These are phyloP conservation scores for Lophochroa leadbeateri DNA, from an alignment of 2,113 vertebrate genomes.

Conservation along the genomic window DNA sequence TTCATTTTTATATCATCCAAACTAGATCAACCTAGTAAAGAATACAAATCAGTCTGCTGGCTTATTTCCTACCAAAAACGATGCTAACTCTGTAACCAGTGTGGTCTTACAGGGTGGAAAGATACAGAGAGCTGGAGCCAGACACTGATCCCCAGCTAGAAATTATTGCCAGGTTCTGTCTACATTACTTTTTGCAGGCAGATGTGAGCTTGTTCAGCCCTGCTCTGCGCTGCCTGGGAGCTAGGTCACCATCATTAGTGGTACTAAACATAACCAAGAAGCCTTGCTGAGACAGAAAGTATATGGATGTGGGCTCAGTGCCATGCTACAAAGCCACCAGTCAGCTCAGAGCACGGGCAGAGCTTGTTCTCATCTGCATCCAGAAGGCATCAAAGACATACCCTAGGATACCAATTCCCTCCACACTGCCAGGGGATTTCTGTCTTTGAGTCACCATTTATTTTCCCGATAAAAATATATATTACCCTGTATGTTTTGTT, in stretches of 20 bases:
- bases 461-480: not conserved
- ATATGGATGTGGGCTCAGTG: not conserved
- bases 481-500: not conserved
- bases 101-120: not conserved
- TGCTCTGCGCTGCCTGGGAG: not conserved
- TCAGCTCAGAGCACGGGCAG: not conserved
- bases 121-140: not conserved
- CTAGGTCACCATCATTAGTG: not conserved
- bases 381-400: not conserved
- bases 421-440: not conserved
- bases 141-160: not conserved
- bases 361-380: not conserved
- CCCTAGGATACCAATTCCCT: not conserved
- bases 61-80: not conserved
- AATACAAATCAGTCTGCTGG: not conserved
- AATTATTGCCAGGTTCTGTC: not conserved
- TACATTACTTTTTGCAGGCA: not conserved
- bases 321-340: not conserved
- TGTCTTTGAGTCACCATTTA: not conserved
- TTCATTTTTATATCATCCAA: not conserved
- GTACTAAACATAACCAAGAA: not conserved
- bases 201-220: not conserved
- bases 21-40: not conserved
- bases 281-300: slow-evolving; percentile 22
- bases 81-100: not conserved